phyloP scores from a whole-genome alignment of 1,140 invertebrate species.

The Penaeus vannamei region DNA sequence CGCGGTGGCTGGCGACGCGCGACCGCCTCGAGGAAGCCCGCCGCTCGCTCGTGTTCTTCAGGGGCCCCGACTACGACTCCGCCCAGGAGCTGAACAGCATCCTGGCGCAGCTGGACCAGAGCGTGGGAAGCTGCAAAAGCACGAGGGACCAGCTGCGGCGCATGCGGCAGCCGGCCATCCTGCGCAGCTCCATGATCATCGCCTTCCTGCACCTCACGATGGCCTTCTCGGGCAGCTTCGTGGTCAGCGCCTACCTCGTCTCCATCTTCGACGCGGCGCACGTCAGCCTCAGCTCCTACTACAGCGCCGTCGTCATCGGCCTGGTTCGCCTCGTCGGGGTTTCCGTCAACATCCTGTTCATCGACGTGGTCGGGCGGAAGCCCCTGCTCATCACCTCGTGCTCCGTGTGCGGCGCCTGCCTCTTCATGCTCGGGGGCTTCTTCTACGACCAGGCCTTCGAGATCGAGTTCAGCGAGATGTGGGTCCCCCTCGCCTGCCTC shows the following conservation, averaged over 20 bases:
- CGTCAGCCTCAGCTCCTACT: conserved; percentile 40
- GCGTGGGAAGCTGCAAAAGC: not conserved
- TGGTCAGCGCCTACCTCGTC: conserved; percentile 56
- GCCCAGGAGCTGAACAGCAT: conserved; percentile 50
- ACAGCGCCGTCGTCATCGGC: conserved; percentile 53
- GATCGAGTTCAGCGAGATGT: conserved; percentile 25
- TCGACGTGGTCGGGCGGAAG: conserved; percentile 52
- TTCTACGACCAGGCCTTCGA: conserved; percentile 44
- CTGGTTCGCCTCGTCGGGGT: conserved; percentile 46
- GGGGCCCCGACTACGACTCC: conserved; percentile 46
- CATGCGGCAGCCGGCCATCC: conserved; percentile 39
- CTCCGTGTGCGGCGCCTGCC: conserved; percentile 17
- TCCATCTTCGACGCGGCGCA: conserved; percentile 62
- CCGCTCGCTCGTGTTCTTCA: conserved; percentile 53
- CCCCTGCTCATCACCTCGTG: conserved; percentile 39
- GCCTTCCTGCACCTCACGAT: conserved; percentile 46
- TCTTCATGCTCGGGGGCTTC: conserved; percentile 58
- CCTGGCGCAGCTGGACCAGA: conserved; percentile 43
- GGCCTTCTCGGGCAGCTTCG: conserved; percentile 59
- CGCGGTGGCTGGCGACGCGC: conserved; percentile 58
- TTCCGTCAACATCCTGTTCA: conserved; percentile 42
- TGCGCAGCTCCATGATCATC: conserved; percentile 41
- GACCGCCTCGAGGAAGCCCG: conserved; percentile 52
- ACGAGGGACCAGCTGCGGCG: conserved; percentile 55
- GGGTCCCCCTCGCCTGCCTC: conserved; percentile 58